phyloP scores from a whole-genome alignment of 2,797 vertebrate species.

The Pangasius krempfi region DNA sequence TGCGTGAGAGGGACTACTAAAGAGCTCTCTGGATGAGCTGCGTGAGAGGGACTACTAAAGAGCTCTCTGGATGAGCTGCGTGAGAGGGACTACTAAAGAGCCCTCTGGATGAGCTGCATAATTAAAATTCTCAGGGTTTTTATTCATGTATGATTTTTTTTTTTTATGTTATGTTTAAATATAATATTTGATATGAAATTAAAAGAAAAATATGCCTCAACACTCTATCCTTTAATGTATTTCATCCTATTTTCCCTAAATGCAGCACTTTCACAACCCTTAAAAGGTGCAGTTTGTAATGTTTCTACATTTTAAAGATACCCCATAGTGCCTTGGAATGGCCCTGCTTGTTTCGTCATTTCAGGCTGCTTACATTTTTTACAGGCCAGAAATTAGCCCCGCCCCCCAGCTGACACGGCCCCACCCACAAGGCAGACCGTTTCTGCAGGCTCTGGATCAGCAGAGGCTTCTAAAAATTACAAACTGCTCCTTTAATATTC shows the following conservation, averaged over 20 bases:
- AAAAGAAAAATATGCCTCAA: conserved; percentile 30
- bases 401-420: not conserved
- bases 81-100: no score
- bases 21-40: no score
- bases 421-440: not conserved
- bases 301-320: not conserved
- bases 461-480: not conserved
- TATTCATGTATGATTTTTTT: not conserved
- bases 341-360: not conserved
- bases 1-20: not conserved
- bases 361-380: not conserved
- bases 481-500: not conserved
- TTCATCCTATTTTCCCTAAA: not conserved
- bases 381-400: not conserved
- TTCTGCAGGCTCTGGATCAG: not conserved
- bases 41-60: no score
- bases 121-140: conserved; percentile 3
- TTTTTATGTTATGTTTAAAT: conserved; percentile 26
- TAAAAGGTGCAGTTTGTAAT: not conserved
- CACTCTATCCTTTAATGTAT: not conserved
- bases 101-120: not conserved
- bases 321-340: not conserved
- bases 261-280: no score
- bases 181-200: conserved; percentile 38
- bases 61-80: no score